A percentile compares a stretch with the other conserved stretches of the same genome.
Conservation (phyloP, 2,113 vertebrate genomes). For the Eulemur macaco region DNA sequence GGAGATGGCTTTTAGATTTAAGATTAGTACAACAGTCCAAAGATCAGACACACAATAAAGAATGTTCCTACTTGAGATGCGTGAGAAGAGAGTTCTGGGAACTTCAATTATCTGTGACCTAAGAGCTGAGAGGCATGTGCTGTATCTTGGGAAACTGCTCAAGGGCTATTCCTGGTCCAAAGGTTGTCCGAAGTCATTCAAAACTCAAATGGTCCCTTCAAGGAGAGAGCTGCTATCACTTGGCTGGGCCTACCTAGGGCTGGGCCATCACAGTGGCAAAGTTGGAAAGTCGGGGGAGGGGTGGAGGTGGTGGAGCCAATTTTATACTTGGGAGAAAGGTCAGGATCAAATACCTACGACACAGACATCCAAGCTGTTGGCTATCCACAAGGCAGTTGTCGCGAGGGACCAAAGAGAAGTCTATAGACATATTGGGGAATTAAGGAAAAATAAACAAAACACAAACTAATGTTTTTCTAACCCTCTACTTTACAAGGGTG, state of each 20-base stretch:
- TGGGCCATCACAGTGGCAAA: background rate
- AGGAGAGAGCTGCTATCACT: background rate
- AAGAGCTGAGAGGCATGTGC: background rate
- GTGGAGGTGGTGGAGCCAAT: background rate
- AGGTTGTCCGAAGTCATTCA: background rate
- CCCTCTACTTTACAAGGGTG: background rate
- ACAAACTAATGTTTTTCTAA: background rate
- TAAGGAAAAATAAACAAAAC: background rate
- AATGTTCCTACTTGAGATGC: background rate
- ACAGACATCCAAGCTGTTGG: background rate
- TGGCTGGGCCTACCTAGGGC: background rate
- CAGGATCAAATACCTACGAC: background rate
- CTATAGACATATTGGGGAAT: background rate
- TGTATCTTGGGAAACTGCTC: background rate
- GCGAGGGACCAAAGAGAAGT: background rate
- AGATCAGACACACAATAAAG: background rate
- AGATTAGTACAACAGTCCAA: background rate
- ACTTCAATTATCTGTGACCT: background rate
- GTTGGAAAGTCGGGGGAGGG: background rate
- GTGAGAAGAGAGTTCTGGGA: background rate
- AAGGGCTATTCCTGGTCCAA: background rate
- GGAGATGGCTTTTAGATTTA: background rate
- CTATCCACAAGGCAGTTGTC: background rate
- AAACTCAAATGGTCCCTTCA: background rate
- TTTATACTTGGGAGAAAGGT: conserved; percentile 2